Conservation (phyloP, 2,888 invertebrate species). For the Saturnia japonica region DNA sequence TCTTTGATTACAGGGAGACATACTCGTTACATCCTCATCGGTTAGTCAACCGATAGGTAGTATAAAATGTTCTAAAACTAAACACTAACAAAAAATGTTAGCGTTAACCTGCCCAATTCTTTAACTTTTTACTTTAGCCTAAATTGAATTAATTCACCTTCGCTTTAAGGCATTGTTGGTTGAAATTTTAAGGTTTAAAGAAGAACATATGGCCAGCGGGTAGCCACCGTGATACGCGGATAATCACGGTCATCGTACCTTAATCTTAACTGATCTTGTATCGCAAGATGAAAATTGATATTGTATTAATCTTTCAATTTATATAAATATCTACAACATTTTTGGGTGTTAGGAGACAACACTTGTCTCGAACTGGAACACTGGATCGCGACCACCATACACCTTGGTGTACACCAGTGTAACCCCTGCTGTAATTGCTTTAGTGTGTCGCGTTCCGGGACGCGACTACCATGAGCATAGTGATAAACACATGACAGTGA, state of each 20-base stretch:
- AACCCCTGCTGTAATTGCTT: too few relatives aligned
- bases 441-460: too few relatives aligned
- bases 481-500: too few relatives aligned
- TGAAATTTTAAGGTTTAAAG: conserved; percentile 39
- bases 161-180: conserved; percentile 8
- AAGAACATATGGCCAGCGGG: conserved; percentile 51
- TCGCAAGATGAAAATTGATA: background rate
- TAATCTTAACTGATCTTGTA: background rate
- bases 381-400: too few relatives aligned
- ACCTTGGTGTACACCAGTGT: too few relatives aligned
- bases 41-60: too few relatives aligned
- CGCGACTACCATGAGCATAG: too few relatives aligned
- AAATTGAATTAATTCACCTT: background rate
- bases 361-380: too few relatives aligned
- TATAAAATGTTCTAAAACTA: background rate
- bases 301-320: background rate
- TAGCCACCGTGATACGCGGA: conserved; percentile 66
- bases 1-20: too few relatives aligned
- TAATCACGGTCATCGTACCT: conserved; percentile 56
- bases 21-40: too few relatives aligned
- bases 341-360: background rate
- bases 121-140: background rate
- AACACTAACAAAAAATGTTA: background rate
- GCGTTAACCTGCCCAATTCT: background rate
- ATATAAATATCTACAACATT: background rate